Percentiles rank a stretch among this genome's conserved stretches.
These are phyloP conservation scores for Climacteris rufus DNA, from an alignment of 2,113 vertebrate species.

Conservation along the genomic window DNA sequence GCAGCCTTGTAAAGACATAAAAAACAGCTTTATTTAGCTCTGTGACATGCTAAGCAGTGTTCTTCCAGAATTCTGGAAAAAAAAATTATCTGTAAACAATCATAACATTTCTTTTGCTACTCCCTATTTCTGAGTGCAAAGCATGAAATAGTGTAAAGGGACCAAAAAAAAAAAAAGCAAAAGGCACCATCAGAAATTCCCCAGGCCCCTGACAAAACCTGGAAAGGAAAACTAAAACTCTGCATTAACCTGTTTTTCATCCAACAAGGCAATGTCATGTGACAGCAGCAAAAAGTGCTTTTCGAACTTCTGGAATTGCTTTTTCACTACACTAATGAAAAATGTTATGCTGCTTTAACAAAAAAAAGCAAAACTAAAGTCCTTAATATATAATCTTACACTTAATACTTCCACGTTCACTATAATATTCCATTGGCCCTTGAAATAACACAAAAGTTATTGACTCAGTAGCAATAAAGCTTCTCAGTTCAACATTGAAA, in stretches of 20 bases:
- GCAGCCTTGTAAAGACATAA: neutral
- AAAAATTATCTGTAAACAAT: no score
- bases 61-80: neutral
- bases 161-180: neutral
- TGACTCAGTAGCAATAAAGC: neutral
- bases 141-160: neutral
- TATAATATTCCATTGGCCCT: neutral
- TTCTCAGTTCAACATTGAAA: neutral
- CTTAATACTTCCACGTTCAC: neutral
- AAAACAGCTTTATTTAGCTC: neutral
- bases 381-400: neutral
- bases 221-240: neutral
- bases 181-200: neutral
- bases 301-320: neutral
- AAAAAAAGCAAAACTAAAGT: neutral
- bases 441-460: neutral
- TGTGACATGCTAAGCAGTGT: neutral
- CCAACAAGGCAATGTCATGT: neutral
- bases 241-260: neutral
- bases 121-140: neutral
- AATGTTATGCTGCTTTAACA: neutral
- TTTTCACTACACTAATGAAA: neutral
- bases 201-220: neutral
- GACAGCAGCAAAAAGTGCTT: neutral
- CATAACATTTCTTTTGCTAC: neutral